Percentiles rank a stretch among this genome's conserved stretches.
phyloP scores from a whole-genome alignment of 2,888 invertebrate genomes.

The Willowsia nigromaculata region DNA sequence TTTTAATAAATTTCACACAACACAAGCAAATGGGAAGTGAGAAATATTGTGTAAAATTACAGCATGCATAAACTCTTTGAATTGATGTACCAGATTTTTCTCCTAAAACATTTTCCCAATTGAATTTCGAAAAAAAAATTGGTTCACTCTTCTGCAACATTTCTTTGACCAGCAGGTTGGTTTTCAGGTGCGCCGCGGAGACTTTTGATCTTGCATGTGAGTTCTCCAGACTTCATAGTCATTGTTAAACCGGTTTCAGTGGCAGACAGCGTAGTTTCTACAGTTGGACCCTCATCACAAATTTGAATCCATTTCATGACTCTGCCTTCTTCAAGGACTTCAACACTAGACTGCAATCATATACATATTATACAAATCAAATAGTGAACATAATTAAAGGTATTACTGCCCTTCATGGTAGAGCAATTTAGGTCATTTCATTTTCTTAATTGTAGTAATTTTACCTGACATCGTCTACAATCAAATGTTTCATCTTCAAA shows the following conservation, averaged over 20 bases:
- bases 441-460: neutral
- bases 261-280: conserved; percentile 56
- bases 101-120: neutral
- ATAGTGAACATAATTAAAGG: too few species aligned
- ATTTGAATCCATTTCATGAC: conserved; percentile 60
- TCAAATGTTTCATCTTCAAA: conserved; percentile 76
- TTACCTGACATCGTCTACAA: conserved; percentile 73
- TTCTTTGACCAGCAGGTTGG: neutral
- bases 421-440: too few species aligned
- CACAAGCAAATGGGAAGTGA: too few species aligned
- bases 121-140: neutral
- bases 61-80: neutral
- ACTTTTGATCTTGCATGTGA: conserved; percentile 16
- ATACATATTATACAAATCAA: conserved; percentile 1
- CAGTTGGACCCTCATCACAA: conserved; percentile 73
- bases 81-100: neutral
- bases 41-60: too few species aligned
- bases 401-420: too few species aligned
- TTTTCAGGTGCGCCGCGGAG: neutral
- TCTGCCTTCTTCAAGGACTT: conserved; percentile 43
- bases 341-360: conserved; percentile 60
- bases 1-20: neutral
- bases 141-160: neutral
- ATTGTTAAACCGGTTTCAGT: conserved; percentile 27
- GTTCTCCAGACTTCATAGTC: conserved; percentile 38